Conservation (phyloP, 1,140 invertebrate genomes). For the Cylas formicarius region DNA sequence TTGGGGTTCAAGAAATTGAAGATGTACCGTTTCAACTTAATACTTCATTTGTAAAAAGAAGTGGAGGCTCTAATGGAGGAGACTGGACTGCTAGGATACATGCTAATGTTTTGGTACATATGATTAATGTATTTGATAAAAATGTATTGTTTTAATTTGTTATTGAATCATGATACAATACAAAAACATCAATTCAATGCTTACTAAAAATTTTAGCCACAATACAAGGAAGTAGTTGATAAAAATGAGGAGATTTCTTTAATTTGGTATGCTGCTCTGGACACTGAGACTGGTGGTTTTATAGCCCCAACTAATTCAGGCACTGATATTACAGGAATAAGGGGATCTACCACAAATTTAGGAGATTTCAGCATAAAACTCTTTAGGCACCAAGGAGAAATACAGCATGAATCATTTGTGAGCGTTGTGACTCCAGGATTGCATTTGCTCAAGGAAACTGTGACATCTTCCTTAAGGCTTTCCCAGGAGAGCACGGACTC, state of each 20-base stretch:
- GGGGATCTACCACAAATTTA: conserved; percentile 68
- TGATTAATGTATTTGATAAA: conserved; percentile 10
- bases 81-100: conserved; percentile 88
- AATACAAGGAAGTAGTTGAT: conserved; percentile 32
- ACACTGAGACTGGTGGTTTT: conserved; percentile 57
- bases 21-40: conserved; percentile 71
- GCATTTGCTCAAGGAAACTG: conserved; percentile 69
- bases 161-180: conserved; percentile 11
- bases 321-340: conserved; percentile 57
- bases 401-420: conserved; percentile 66
- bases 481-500: conserved; percentile 49
- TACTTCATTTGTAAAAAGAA: conserved; percentile 84
- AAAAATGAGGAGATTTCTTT: conserved; percentile 55
- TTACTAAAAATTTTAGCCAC: too few relatives aligned
- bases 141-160: conserved; percentile 10
- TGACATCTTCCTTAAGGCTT: conserved; percentile 58
- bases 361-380: conserved; percentile 15
- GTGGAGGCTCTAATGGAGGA: conserved; percentile 71
- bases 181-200: background rate
- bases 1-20: conserved; percentile 85
- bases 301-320: conserved; percentile 52
- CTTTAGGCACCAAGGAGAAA: conserved; percentile 41
- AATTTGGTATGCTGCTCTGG: conserved; percentile 70
- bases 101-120: conserved; percentile 55
- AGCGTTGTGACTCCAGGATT: conserved; percentile 64